Evolutionary conservation across 2,797 vertebrate genomes (phyloP).

Genomic region (Oryzias sinensis): DNA sequence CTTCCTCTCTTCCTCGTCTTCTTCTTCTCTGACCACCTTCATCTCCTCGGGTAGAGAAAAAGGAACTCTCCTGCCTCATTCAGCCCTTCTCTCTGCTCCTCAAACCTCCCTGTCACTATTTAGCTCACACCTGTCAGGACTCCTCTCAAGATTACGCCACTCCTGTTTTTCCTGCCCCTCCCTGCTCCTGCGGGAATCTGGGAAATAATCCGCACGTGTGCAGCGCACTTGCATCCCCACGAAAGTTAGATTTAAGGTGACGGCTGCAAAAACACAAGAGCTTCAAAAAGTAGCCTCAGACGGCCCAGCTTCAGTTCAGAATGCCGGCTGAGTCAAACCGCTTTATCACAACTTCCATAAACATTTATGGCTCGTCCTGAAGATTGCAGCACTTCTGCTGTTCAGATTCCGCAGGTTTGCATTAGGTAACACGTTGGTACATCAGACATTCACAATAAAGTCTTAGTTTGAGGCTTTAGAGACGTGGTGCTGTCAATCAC

Average conservation of each 20-base stretch:
- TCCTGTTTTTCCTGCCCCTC: constrained; percentile 30
- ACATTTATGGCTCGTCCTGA: too few relatives aligned
- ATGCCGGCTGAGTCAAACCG: too few relatives aligned
- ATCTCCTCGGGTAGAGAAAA: constrained; percentile 18
- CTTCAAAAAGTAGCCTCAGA: too few relatives aligned
- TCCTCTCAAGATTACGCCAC: constrained; percentile 28
- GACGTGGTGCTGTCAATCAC: too few relatives aligned
- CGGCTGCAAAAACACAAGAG: too few relatives aligned
- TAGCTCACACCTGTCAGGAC: constrained; percentile 35
- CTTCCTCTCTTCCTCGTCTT: constrained; percentile 21
- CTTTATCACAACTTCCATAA: too few relatives aligned
- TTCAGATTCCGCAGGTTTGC: too few relatives aligned
- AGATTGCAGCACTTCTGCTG: too few relatives aligned
- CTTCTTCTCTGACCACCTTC: constrained; percentile 13
- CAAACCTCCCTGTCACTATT: constrained; percentile 25
- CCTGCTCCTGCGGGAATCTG: constrained; percentile 20
- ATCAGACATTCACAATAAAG: too few relatives aligned
- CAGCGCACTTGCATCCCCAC: background rate
- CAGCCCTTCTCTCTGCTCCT: constrained; percentile 13
- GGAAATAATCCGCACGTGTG: background rate
- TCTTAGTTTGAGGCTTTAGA: background rate
- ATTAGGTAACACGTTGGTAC: too few relatives aligned
- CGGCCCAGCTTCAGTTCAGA: too few relatives aligned
- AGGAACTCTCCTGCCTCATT: constrained; percentile 15
- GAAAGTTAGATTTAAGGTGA: too few relatives aligned